A percentile compares a stretch with the other conserved stretches of the same genome.
Evolutionary conservation across 2,113 vertebrate genomes (phyloP).

Genomic region (Neogobius melanostomus): DNA sequence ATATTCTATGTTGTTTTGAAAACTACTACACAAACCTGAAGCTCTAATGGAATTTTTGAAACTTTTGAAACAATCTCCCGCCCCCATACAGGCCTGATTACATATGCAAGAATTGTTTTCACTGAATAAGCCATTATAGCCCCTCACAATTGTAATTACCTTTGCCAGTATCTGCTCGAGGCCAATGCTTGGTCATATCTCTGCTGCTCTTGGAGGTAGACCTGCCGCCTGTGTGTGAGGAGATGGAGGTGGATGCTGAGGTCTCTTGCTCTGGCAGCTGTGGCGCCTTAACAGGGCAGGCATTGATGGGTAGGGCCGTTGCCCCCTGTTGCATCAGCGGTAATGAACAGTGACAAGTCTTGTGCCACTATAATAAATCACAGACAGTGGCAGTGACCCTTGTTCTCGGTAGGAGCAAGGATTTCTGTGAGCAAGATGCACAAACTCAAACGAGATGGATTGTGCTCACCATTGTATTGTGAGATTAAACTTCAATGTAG

Average conservation of each 20-base stretch:
- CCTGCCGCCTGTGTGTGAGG: conserved; percentile 40
- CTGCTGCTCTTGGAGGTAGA: conserved; percentile 47
- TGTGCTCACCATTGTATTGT: background rate
- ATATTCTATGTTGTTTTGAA: background rate
- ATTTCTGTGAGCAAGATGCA: conserved; percentile 4
- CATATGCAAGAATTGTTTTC: background rate
- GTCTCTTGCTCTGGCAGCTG: conserved; percentile 71
- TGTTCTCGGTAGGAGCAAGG: conserved; percentile 30
- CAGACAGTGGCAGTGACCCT: conserved; percentile 46
- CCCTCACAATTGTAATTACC: background rate
- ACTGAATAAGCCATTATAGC: background rate
- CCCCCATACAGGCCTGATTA: background rate
- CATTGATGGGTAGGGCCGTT: conserved; percentile 66
- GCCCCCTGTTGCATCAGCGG: conserved; percentile 70
- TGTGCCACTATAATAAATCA: conserved; percentile 68
- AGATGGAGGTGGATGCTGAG: conserved; percentile 70
- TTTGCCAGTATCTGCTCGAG: conserved; percentile 32
- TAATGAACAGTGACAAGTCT: conserved; percentile 76
- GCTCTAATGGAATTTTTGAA: too few species aligned
- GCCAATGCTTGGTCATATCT: conserved; percentile 46
- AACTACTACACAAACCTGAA: too few species aligned
- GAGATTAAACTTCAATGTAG: too few species aligned
- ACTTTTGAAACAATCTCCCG: too few species aligned
- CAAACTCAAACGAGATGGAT: background rate
- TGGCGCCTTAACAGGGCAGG: conserved; percentile 53